phyloP scores from a whole-genome alignment of 2,113 vertebrate species.

The Cynopterus brachyotis region DNA sequence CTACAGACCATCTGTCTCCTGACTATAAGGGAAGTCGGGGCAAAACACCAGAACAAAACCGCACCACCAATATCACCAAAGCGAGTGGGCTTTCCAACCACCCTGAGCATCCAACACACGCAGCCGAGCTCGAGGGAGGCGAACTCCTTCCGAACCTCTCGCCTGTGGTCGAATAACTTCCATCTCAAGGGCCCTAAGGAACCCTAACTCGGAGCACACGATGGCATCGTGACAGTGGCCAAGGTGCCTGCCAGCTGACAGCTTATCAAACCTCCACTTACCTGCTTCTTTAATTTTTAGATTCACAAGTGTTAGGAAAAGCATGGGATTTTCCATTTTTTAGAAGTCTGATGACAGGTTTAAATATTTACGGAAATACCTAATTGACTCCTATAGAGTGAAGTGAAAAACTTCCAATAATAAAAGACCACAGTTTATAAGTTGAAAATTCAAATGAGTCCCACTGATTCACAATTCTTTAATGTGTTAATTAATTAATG shows the following conservation, averaged over 20 bases:
- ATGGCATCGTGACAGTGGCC: not conserved
- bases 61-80: not conserved
- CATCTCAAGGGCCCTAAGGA: not conserved
- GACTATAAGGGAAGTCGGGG: not conserved
- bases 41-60: not conserved
- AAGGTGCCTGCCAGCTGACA: too few species aligned
- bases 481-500: not conserved
- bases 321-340: not conserved
- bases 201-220: not conserved
- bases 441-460: not conserved
- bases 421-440: not conserved
- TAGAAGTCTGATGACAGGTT: not conserved
- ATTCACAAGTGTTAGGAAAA: not conserved
- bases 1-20: rapidly evolving
- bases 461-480: not conserved
- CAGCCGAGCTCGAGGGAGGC: not conserved
- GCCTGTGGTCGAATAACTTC: not conserved
- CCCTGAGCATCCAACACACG: too few species aligned
- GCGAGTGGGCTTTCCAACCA: not conserved
- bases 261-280: not conserved
- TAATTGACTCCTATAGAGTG: not conserved
- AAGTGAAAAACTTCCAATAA: not conserved
- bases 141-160: not conserved
- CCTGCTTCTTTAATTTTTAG: not conserved
- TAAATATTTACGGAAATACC: not conserved